These are phyloP conservation scores for Melitaea athalia DNA, from an alignment of 2,888 invertebrate genomes.

Conservation along the genomic window DNA sequence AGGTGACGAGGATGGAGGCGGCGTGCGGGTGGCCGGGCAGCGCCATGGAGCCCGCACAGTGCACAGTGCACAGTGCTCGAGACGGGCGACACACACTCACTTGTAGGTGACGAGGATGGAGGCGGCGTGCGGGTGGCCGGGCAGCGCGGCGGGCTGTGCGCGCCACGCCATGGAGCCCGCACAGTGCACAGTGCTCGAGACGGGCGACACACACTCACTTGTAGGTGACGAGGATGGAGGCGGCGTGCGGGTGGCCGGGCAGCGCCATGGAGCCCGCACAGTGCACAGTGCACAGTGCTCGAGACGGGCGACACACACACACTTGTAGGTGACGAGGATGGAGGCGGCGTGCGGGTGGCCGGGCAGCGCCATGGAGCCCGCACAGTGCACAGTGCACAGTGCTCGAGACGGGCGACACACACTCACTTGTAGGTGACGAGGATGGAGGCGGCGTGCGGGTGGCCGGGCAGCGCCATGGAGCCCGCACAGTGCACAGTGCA, in stretches of 20 bases:
- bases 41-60: constrained; percentile 88
- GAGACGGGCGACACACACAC: constrained; percentile 32
- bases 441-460: constrained; percentile 86
- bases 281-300: neutral
- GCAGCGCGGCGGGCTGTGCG: constrained; percentile 86
- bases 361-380: constrained; percentile 90
- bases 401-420: constrained; percentile 18
- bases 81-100: constrained; percentile 44
- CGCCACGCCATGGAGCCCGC: constrained; percentile 91
- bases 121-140: constrained; percentile 80
- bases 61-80: neutral
- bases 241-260: constrained; percentile 82
- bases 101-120: constrained; percentile 86
- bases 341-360: constrained; percentile 84
- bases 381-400: neutral
- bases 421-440: constrained; percentile 80
- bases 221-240: constrained; percentile 87
- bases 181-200: neutral
- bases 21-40: constrained; percentile 83
- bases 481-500: constrained; percentile 66
- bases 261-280: constrained; percentile 89
- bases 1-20: constrained; percentile 88
- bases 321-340: constrained; percentile 84
- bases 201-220: constrained; percentile 49
- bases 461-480: constrained; percentile 88